Base-by-base conservation (phyloP, 2,888 invertebrate species). In the Tetranychus piercei region DNA sequence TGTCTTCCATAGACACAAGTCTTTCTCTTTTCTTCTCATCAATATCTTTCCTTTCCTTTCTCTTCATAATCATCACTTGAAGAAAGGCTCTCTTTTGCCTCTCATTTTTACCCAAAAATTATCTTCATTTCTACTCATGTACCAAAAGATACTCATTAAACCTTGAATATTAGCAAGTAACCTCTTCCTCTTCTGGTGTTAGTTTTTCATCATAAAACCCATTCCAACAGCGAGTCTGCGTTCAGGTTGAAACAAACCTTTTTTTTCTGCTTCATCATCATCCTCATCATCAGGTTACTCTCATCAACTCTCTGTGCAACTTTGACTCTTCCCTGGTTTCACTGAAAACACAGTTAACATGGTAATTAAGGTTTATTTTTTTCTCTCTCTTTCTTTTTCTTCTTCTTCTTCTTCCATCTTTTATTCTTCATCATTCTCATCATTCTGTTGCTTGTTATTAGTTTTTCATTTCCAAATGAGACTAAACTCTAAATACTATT, bases 381-480 rank as follows among this genome's bases (percentile, higher is more conserved):
- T 45, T 4, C 4, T 45, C 45, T 45, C 45, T 45, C 4, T 4
- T 15, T 55, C 55, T 55, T 15, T 6, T 15, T 55, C 55, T 55
- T 15, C 15, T n/a, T 15, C 15, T 15, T 55, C 55, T 55, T 15
- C 15, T 15, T 55, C 55, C 15, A 9, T 55, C 55, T 55, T 15
- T 55, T 15, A 15, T 15, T 15, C 55, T 15, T 55, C 55, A 15
- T 55, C 55, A 55, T 55, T 15, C 9, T 55, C 9, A 55, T 15
- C 55, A 55, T 55, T 55, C 55, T 55, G 55, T 55, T 55, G 55
- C 55, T 55, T 55, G 55, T 55, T 55, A 55, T 55, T 55, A 55
- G 55, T 55, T 55, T 55, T 55, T 55, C 55, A 55, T 55, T 55
- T 55, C 55, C 55, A 55, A 55, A 55, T 55, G 55, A 55, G 55